Conservation (phyloP, 2,797 vertebrate species). For the Tympanoctomys barrerae region DNA sequence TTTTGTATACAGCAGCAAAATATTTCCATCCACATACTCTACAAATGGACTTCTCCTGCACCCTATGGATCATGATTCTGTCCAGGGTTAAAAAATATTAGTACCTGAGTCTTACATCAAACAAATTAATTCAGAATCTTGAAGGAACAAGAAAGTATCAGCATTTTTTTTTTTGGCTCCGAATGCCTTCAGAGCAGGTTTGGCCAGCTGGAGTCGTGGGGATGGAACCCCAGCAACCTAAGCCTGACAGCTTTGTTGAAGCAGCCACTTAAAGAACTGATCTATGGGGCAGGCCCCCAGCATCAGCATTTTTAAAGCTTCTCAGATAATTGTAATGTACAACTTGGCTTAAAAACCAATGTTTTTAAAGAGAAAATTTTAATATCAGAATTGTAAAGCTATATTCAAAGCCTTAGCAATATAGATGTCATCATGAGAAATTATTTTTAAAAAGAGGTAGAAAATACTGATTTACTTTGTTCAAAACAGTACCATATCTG, state of each 20-base stretch:
- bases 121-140: conserved; percentile 49
- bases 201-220: too few species aligned
- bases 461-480: not conserved
- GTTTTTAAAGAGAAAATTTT: conserved; percentile 26
- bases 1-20: too few species aligned
- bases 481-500: not conserved
- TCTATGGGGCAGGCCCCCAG: not conserved
- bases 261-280: too few species aligned
- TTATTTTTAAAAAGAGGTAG: conserved; percentile 7
- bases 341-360: not conserved
- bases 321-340: not conserved
- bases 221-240: too few species aligned
- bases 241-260: too few species aligned
- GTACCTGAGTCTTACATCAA: not conserved
- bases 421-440: not conserved
- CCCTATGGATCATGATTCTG: too few species aligned
- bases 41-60: too few species aligned
- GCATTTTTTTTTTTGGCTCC: not conserved
- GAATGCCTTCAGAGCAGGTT: too few species aligned
- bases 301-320: not conserved
- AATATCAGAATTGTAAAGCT: conserved; percentile 24
- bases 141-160: not conserved
- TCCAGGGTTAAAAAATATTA: not conserved
- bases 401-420: not conserved
- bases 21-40: too few species aligned